These are phyloP conservation scores for Liposcelis brunnea DNA, from an alignment of 2,888 invertebrate genomes.

Conservation along the genomic window DNA sequence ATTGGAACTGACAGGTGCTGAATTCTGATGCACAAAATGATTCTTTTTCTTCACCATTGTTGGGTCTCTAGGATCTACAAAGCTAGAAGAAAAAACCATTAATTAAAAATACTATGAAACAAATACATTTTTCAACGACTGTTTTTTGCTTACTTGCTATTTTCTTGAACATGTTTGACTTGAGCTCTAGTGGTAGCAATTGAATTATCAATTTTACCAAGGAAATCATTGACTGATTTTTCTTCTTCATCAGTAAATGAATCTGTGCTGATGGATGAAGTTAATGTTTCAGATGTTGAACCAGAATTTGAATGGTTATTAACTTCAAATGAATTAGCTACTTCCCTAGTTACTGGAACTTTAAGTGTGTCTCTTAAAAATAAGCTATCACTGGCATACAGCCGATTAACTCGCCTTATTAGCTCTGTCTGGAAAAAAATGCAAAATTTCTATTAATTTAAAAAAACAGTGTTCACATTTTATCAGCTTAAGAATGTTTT, in stretches of 20 bases:
- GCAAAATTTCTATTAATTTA: conserved; percentile 10
- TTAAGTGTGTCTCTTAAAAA: conserved; percentile 76
- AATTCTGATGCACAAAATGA: conserved; percentile 22
- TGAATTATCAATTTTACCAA: conserved; percentile 67
- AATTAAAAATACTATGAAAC: too few relatives aligned
- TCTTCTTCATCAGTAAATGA: conserved; percentile 36
- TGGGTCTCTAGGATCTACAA: conserved; percentile 15
- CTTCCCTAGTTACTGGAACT: conserved; percentile 60
- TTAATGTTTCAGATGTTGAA: conserved; percentile 5
- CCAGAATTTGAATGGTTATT: conserved; percentile 10
- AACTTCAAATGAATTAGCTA: conserved; percentile 28
- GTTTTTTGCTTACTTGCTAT: conserved; percentile 79
- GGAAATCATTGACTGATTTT: conserved; percentile 58
- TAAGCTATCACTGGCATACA: conserved; percentile 86
- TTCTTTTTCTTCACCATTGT: conserved; percentile 14
- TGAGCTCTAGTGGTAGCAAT: conserved; percentile 70
- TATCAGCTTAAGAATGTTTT: too few relatives aligned
- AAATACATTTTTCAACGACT: too few relatives aligned
- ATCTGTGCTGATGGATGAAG: conserved; percentile 5
- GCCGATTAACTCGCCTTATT: conserved; percentile 74
- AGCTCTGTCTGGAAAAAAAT: conserved; percentile 68
- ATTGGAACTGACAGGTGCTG: conserved; percentile 28
- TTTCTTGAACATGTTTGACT: conserved; percentile 59
- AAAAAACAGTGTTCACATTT: too few relatives aligned
- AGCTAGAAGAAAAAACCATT: conserved; percentile 13